phyloP scores from a whole-genome alignment of 1,140 invertebrate species.

The Pogonus chalceus region DNA sequence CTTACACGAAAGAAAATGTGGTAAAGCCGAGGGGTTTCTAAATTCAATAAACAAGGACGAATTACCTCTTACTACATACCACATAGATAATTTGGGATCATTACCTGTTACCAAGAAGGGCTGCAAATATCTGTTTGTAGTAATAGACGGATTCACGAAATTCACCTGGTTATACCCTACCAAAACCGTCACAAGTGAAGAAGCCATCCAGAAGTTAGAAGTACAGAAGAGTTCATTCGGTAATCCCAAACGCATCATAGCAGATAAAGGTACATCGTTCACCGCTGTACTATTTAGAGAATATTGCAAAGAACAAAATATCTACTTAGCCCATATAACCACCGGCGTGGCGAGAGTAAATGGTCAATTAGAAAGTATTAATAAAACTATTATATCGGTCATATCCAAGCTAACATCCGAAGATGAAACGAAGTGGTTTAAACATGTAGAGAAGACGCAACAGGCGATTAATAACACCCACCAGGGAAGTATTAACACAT shows the following conservation, averaged over 20 bases:
- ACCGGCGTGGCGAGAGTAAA: no score
- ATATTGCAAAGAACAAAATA: no score
- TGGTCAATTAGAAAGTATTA: no score
- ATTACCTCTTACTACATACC: conserved; percentile 18
- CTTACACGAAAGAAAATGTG: conserved; percentile 25
- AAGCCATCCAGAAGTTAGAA: conserved; percentile 23
- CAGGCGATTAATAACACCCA: conserved; percentile 27
- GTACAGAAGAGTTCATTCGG: no score
- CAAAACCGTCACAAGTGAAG: conserved; percentile 19
- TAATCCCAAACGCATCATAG: no score
- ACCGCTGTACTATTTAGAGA: no score
- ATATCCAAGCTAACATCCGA: no score
- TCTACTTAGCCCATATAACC: no score
- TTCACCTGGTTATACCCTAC: conserved; percentile 24
- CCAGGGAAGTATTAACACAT: conserved; percentile 25
- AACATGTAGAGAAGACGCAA: conserved; percentile 24
- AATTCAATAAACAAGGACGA: conserved; percentile 25
- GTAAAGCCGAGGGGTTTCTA: conserved; percentile 31
- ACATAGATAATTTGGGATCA: conserved; percentile 29
- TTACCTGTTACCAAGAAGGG: conserved; percentile 23
- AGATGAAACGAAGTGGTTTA: no score
- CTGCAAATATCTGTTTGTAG: conserved; percentile 25
- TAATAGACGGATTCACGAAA: conserved; percentile 23
- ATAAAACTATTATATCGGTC: no score
- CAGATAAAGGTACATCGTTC: no score